phyloP scores from a whole-genome alignment of 2,797 vertebrate genomes.

The Phoebastria nigripes region DNA sequence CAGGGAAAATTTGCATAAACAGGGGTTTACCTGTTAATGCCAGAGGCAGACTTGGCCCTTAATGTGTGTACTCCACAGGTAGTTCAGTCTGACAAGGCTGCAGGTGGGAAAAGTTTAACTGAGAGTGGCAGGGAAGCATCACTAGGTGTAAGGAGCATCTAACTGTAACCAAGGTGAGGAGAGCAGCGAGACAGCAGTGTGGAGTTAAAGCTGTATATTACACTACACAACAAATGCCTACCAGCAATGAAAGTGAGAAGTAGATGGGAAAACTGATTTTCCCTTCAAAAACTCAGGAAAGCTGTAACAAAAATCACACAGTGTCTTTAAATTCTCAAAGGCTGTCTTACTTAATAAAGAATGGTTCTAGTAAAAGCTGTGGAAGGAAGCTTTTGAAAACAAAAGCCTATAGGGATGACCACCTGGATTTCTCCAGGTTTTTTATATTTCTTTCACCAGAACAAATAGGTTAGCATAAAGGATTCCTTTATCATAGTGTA shows the following conservation, averaged over 20 bases:
- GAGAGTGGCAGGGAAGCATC: not conserved
- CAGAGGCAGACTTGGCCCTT: not conserved
- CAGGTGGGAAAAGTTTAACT: not conserved
- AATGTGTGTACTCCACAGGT: not conserved
- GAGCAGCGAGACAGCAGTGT: not conserved
- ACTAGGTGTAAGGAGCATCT: not conserved
- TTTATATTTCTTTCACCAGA: not conserved
- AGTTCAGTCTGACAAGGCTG: not conserved
- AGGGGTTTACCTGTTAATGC: not conserved
- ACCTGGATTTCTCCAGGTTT: not conserved
- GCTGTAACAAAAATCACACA: not conserved
- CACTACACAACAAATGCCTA: not conserved
- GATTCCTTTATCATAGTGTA: not conserved
- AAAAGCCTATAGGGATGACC: not conserved
- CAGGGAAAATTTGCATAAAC: not conserved
- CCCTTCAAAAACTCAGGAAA: not conserved
- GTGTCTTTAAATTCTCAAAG: not conserved
- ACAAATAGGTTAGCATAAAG: not conserved
- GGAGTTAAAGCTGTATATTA: not conserved
- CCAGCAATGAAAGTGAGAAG: not conserved
- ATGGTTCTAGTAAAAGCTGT: not conserved
- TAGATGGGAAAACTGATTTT: not conserved
- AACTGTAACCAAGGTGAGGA: not conserved
- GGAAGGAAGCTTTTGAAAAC: not conserved
- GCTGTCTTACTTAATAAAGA: not conserved